Evolutionary conservation across 2,797 vertebrate species (phyloP).

Genomic region (Decapterus maruadsi): DNA sequence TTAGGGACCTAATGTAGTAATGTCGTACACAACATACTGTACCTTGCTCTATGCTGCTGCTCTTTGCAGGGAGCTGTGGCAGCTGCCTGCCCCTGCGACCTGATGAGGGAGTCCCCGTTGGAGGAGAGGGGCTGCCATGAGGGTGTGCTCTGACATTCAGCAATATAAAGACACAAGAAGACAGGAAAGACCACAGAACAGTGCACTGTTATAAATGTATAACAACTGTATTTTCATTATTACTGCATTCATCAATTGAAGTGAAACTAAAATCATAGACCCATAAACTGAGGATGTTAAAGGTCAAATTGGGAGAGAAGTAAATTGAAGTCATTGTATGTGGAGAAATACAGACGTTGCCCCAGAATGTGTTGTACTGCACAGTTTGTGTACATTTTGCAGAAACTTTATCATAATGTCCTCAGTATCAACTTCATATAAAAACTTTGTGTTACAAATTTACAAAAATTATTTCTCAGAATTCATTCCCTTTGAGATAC

Average conservation of each 20-base stretch:
- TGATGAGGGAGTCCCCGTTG: slow-evolving; percentile 88
- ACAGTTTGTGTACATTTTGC: not conserved
- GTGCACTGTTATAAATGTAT: not conserved
- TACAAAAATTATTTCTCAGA: not conserved
- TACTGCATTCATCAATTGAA: not conserved
- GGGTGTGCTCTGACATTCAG: slow-evolving; percentile 84
- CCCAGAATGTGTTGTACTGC: slow-evolving; percentile 32
- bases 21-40: not conserved
- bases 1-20: not conserved
- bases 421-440: not conserved
- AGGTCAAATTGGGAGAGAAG: slow-evolving; percentile 36
- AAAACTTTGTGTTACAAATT: not conserved
- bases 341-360: slow-evolving; percentile 17
- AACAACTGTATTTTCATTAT: not conserved
- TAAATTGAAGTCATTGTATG: slow-evolving; percentile 18
- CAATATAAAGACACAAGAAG: slow-evolving; percentile 33
- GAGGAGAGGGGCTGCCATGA: slow-evolving; percentile 89
- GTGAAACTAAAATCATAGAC: slow-evolving; percentile 4
- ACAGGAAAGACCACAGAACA: not conserved
- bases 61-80: slow-evolving; percentile 94
- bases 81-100: slow-evolving; percentile 93
- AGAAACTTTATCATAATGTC: not conserved
- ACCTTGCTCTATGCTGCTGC: slow-evolving; percentile 97
- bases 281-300: slow-evolving; percentile 17
- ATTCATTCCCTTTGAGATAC: not conserved